Evolutionary conservation across 2,797 vertebrate genomes (phyloP).

Genomic region (Onychomys torridus): DNA sequence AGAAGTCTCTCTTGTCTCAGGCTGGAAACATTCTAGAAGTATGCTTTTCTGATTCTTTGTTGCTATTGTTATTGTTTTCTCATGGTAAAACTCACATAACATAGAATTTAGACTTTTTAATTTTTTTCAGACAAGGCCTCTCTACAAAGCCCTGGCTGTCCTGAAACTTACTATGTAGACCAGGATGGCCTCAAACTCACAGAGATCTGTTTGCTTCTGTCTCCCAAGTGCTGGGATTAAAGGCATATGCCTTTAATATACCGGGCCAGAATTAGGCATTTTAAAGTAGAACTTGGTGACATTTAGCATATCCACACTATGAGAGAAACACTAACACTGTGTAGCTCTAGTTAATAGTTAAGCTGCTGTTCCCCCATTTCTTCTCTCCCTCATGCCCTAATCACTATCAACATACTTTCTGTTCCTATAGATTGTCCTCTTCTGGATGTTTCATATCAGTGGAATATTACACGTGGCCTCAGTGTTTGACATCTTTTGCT

Average conservation of each 20-base stretch:
- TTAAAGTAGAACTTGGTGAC: background rate
- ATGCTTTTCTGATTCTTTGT: background rate
- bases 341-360: background rate
- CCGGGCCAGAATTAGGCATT: background rate
- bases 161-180: background rate
- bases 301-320: background rate
- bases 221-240: background rate
- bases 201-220: background rate
- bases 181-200: background rate
- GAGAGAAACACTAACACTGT: background rate
- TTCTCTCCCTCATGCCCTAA: no score
- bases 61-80: background rate
- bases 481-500: constrained; percentile 5
- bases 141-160: background rate
- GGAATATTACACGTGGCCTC: background rate
- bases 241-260: background rate
- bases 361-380: background rate
- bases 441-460: background rate
- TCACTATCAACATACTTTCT: background rate
- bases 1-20: background rate
- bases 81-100: background rate
- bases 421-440: background rate
- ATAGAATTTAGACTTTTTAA: background rate
- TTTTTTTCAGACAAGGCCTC: background rate
- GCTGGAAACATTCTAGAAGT: background rate